Base-by-base conservation (phyloP, 1,140 invertebrate genomes). In the Trypoxylus dichotomus region DNA sequence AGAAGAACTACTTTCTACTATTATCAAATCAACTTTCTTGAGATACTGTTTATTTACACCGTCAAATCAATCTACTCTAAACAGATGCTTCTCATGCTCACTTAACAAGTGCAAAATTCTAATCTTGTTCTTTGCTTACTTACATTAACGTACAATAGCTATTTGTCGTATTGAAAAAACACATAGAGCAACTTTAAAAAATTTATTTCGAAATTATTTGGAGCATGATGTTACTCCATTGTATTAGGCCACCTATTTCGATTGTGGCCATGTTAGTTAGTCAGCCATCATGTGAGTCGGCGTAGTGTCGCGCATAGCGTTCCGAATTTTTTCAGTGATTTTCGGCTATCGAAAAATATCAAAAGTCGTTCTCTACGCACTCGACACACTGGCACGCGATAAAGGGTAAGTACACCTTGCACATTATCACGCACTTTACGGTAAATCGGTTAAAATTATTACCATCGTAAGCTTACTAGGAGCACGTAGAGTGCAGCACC, bases 401-500 rank as follows among this genome's bases (percentile, higher is more conserved):
- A 21, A 13, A n/a, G 37, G 37, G 71, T 73, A 73, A 73, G 71
- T 73, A 73, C 71, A 73, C 71, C 29, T 73, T 15, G 11, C 13
- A 37, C 37, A 15, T 73, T 37, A 37, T 73, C 37, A 19, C 71
- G 71, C 71, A 73, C 71, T 73, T 73, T 19, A 37, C 25, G 71
- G 3, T 7, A 73, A 37, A 73, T 42, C 13, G 27, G 29, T 73
- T 27, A 73, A 73, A 73, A 73, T 37, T 63, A 73, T 73, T 37
- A 7, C 19, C 71, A 27, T 24, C 37, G 71, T 29, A 76, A 76
- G 72, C 41, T 47, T 76, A 21, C 3, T 27, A 32, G 10, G 47
- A 72, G 8, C 43, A 19, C 77, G 77, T 63, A 82, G 80, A 71
- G 78, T 78, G 81, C 82, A 81, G 81, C 82, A 83, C 83, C 79